These are phyloP conservation scores for Zootermopsis nevadensis DNA, from an alignment of 2,888 invertebrate species.

Conservation along the genomic window DNA sequence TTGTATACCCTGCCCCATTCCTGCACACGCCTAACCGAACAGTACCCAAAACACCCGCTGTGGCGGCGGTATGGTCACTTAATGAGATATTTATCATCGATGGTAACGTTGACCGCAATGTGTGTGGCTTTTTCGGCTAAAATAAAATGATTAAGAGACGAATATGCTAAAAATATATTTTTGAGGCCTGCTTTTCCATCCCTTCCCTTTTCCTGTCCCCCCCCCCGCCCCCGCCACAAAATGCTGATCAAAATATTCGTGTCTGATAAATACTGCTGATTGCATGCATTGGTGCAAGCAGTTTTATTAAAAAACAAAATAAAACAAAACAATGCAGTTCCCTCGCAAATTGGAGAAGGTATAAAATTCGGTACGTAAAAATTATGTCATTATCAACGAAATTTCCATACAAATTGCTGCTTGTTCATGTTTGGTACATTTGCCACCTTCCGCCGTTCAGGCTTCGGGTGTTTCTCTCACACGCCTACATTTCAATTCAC, in stretches of 20 bases:
- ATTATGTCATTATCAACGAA: slow-evolving; percentile 5
- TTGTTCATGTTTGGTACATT: background rate
- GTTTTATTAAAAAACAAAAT: slow-evolving; percentile 6
- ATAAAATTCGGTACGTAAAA: background rate
- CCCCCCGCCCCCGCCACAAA: background rate
- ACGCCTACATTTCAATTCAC: too few species aligned
- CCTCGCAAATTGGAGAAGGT: slow-evolving; percentile 11
- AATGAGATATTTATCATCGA: slow-evolving; percentile 44
- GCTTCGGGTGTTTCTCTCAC: too few species aligned
- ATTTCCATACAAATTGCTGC: background rate
- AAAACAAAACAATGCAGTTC: slow-evolving; percentile 21
- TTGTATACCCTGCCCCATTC: slow-evolving; percentile 29
- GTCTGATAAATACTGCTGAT: slow-evolving; percentile 34
- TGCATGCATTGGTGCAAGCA: slow-evolving; percentile 31
- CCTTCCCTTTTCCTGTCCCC: background rate
- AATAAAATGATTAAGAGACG: slow-evolving; percentile 43
- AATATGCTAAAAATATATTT: slow-evolving; percentile 43
- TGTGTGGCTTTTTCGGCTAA: slow-evolving; percentile 39
- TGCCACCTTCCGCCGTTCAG: background rate
- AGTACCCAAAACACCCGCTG: slow-evolving; percentile 41
- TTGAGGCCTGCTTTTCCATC: slow-evolving; percentile 29
- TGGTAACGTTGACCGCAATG: slow-evolving; percentile 41
- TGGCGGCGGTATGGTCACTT: slow-evolving; percentile 40
- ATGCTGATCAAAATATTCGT: slow-evolving; percentile 33
- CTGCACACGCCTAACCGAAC: background rate